A percentile compares a stretch with the other conserved stretches of the same genome.
Evolutionary conservation across 1,140 invertebrate species (phyloP).

Genomic region (Paralvinella palmiformis): DNA sequence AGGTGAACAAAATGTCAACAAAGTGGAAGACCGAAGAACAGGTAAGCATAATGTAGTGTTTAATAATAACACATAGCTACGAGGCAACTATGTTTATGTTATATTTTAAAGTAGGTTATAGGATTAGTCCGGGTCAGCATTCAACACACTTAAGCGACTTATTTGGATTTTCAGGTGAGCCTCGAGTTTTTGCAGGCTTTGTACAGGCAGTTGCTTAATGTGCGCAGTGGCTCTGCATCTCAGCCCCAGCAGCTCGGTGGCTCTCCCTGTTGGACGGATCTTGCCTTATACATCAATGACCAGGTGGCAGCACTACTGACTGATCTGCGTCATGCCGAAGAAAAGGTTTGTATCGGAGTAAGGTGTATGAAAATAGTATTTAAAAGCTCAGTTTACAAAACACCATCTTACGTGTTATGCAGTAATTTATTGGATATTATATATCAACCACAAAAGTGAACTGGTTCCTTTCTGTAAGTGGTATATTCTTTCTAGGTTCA

Average conservation of each 20-base stretch:
- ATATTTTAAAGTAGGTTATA: too few species aligned
- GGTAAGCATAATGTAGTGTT: too few species aligned
- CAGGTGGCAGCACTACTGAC: constrained; percentile 34
- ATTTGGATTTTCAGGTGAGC: constrained; percentile 34
- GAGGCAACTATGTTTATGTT: too few species aligned
- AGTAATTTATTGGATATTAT: too few species aligned
- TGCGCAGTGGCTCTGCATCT: not conserved
- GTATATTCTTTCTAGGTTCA: constrained; percentile 27
- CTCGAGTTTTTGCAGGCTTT: constrained; percentile 38
- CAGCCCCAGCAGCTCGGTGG: constrained; percentile 17
- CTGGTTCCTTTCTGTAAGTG: too few species aligned
- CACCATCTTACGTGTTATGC: too few species aligned
- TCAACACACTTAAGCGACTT: too few species aligned
- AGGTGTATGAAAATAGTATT: too few species aligned
- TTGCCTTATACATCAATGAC: constrained; percentile 38
- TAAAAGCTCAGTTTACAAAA: too few species aligned
- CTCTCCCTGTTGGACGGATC: constrained; percentile 31
- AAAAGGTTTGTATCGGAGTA: constrained; percentile 45
- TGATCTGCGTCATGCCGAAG: constrained; percentile 31
- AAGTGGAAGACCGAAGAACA: constrained; percentile 40
- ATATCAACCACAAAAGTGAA: too few species aligned
- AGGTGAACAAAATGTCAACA: constrained; percentile 43
- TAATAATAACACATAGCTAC: too few species aligned
- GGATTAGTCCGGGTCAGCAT: too few species aligned
- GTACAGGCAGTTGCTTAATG: constrained; percentile 38